These are phyloP conservation scores for Cantharis rufa DNA, from an alignment of 2,888 invertebrate species.

Conservation along the genomic window DNA sequence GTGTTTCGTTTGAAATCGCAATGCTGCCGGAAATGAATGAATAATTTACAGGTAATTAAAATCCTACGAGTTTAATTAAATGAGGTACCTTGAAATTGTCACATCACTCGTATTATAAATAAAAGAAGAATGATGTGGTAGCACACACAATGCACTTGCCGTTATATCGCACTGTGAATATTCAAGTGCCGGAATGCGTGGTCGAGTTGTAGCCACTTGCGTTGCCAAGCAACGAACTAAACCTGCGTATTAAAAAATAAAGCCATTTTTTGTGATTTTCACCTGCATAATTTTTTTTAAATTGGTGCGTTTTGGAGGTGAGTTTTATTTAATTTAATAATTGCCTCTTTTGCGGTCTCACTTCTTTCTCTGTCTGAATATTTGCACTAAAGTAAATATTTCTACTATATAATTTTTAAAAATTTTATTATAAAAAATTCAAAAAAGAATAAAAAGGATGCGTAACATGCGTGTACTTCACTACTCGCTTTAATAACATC, in stretches of 20 bases:
- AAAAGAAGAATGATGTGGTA: not conserved
- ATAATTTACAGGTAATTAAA: not conserved
- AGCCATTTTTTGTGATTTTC: not conserved
- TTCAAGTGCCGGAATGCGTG: not conserved
- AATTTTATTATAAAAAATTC: not conserved
- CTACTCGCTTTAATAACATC: not conserved
- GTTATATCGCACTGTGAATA: not conserved
- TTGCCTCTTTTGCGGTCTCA: not conserved
- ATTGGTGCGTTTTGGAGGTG: not conserved
- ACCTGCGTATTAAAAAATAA: constrained; percentile 1
- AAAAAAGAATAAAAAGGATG: not conserved
- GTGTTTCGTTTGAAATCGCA: not conserved
- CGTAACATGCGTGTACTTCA: not conserved
- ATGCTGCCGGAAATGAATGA: not conserved
- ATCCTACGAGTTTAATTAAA: not conserved
- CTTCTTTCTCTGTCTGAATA: accelerated
- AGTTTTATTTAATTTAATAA: not conserved
- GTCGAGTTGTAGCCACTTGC: not conserved
- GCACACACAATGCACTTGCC: not conserved
- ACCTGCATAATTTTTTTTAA: not conserved
- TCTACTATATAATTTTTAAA: not conserved
- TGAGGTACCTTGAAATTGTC: not conserved
- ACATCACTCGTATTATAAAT: not conserved
- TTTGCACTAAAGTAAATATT: not conserved
- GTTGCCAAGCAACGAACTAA: not conserved